Evolutionary conservation across 1,140 invertebrate species (phyloP).

Genomic region (Goniozus legneri): DNA sequence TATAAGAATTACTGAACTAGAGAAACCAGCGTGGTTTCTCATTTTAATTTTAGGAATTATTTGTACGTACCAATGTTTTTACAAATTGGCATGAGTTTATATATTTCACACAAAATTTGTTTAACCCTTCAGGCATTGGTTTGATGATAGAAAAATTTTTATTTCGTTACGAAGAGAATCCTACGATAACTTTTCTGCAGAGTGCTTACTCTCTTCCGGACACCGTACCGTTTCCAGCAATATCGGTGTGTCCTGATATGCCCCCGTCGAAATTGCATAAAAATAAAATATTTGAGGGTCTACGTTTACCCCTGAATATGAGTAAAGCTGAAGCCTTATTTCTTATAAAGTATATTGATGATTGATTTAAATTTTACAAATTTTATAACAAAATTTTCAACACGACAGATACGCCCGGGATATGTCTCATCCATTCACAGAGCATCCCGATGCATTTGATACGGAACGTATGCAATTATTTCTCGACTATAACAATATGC

Average conservation of each 20-base stretch:
- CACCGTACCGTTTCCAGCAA: slow-evolving; percentile 19
- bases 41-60: slow-evolving; percentile 14
- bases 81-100: not conserved
- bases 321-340: not conserved
- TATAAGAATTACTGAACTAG: slow-evolving; percentile 4
- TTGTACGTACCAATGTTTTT: slow-evolving; percentile 1
- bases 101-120: not conserved
- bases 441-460: not conserved
- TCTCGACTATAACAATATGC: slow-evolving; percentile 11
- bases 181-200: slow-evolving; percentile 2
- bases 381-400: not conserved
- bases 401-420: slow-evolving; percentile 11
- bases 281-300: not conserved
- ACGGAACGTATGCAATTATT: not conserved
- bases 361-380: not conserved
- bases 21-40: slow-evolving; percentile 15
- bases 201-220: slow-evolving; percentile 6
- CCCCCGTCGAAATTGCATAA: not conserved
- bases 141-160: slow-evolving; percentile 17
- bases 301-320: slow-evolving; percentile 10
- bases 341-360: slow-evolving; percentile 11
- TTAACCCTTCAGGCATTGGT: slow-evolving; percentile 9
- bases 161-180: slow-evolving; percentile 10
- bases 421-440: not conserved
- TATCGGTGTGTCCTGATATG: slow-evolving; percentile 17